Conservation (phyloP, 2,113 vertebrate genomes). For the Coturnix japonica region DNA sequence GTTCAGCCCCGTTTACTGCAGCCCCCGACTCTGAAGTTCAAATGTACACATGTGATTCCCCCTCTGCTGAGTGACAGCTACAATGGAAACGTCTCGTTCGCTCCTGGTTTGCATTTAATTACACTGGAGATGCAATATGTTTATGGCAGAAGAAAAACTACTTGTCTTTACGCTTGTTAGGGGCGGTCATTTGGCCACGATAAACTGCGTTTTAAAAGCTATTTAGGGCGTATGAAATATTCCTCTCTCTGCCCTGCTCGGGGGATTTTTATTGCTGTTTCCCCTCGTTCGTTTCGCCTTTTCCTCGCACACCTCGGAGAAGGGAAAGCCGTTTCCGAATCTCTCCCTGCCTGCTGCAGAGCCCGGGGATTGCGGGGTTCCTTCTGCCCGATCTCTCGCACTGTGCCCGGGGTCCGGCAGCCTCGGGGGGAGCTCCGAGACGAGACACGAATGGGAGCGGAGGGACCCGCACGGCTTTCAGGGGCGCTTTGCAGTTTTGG, state of each 20-base stretch:
- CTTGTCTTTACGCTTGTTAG: slow-evolving; percentile 64
- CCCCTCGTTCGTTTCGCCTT: not conserved
- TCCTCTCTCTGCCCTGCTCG: not conserved
- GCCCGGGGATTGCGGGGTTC: not conserved
- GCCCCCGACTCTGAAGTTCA: slow-evolving; percentile 75
- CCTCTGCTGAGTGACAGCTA: slow-evolving; percentile 71
- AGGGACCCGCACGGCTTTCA: not conserved
- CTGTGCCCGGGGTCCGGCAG: too few relatives aligned
- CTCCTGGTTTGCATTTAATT: slow-evolving; percentile 77
- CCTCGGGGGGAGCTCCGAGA: not conserved
- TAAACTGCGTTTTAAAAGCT: slow-evolving; percentile 44
- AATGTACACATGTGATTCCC: slow-evolving; percentile 68
- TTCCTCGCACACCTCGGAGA: not conserved
- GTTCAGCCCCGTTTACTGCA: slow-evolving; percentile 73
- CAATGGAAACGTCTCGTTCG: slow-evolving; percentile 75
- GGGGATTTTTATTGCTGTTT: not conserved
- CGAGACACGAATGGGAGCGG: not conserved
- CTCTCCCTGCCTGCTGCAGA: not conserved
- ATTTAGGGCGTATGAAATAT: slow-evolving; percentile 32
- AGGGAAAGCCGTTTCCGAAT: not conserved
- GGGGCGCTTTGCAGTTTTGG: slow-evolving; percentile 22
- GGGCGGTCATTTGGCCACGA: slow-evolving; percentile 44
- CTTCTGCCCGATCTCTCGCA: not conserved
- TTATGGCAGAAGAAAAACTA: slow-evolving; percentile 72
- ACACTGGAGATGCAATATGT: slow-evolving; percentile 65